A percentile compares a stretch with the other conserved stretches of the same genome.
phyloP scores from a whole-genome alignment of 2,888 invertebrate genomes.

The Apamea monoglypha region DNA sequence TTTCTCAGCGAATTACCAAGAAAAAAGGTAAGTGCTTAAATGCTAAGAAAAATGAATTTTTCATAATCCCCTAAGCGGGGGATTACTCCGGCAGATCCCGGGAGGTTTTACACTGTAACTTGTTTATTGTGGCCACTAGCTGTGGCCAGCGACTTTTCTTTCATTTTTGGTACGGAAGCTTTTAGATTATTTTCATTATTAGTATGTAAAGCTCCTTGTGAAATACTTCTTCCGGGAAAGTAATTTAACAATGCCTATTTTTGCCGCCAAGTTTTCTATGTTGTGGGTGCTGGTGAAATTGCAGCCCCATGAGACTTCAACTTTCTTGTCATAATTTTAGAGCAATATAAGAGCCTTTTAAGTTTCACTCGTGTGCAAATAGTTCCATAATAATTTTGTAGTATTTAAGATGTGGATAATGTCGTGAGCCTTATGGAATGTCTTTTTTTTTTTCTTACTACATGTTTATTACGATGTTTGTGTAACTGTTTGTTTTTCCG shows the following conservation, averaged over 20 bases:
- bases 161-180: background rate
- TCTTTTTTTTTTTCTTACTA: no score
- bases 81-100: constrained; percentile 30
- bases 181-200: constrained; percentile 11
- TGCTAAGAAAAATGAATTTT: constrained; percentile 49
- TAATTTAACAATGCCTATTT: background rate
- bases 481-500: no score
- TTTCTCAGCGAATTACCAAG: constrained; percentile 30
- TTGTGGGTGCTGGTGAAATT: background rate
- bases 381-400: no score
- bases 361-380: no score
- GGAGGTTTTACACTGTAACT: constrained; percentile 16
- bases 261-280: background rate
- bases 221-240: background rate
- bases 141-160: background rate
- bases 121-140: constrained; percentile 31
- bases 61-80: constrained; percentile 53
- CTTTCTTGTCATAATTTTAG: no score
- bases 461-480: no score
- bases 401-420: no score
- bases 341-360: no score
- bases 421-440: no score
- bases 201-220: constrained; percentile 14
- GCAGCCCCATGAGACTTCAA: background rate
- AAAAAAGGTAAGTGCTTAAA: constrained; percentile 38